Conservation (phyloP, 2,888 invertebrate genomes). For the Caradrina clavipalpis region DNA sequence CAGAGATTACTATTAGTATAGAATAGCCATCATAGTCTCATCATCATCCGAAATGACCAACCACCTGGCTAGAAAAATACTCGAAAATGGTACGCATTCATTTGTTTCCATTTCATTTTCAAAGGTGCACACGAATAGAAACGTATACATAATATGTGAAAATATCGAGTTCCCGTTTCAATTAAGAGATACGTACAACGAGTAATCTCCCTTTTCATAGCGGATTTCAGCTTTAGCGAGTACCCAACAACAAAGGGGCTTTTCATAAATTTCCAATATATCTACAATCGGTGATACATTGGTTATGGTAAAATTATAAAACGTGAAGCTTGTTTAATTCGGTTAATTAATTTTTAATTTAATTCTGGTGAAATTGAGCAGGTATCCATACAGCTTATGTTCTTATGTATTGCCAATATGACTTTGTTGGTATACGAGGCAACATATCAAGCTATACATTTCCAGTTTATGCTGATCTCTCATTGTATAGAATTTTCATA, state of each 20-base stretch:
- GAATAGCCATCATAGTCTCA: too few relatives aligned
- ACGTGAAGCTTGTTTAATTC: background rate
- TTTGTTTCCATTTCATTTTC: constrained; percentile 16
- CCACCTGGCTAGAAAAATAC: background rate
- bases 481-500: background rate
- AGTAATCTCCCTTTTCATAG: constrained; percentile 72
- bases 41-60: too few relatives aligned
- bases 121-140: constrained; percentile 2
- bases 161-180: constrained; percentile 55
- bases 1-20: too few relatives aligned
- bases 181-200: constrained; percentile 58
- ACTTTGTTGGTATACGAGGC: too few relatives aligned
- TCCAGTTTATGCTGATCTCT: too few relatives aligned
- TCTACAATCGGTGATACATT: constrained; percentile 36
- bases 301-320: constrained; percentile 29
- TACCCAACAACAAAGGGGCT: constrained; percentile 42
- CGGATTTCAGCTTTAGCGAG: constrained; percentile 65
- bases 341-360: constrained; percentile 44
- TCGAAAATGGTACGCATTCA: background rate
- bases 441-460: too few relatives aligned
- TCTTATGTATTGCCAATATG: background rate
- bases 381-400: background rate
- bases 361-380: background rate
- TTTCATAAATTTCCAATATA: constrained; percentile 52
- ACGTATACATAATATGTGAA: constrained; percentile 15